Evolutionary conservation across 2,797 vertebrate species (phyloP).

Genomic region (Uromys caudimaculatus): DNA sequence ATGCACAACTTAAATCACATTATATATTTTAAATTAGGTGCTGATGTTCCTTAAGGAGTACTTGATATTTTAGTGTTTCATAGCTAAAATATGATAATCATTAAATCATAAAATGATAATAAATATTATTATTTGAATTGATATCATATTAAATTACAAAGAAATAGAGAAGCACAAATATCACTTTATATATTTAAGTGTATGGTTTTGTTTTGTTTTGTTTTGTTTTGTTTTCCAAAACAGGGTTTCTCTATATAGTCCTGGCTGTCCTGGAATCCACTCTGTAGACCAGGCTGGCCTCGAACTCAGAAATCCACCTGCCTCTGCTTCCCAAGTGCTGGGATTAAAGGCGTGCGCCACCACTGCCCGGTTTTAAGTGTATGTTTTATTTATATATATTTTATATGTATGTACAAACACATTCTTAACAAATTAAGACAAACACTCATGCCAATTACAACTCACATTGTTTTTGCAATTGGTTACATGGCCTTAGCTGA

Average conservation of each 20-base stretch:
- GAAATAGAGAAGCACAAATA: neutral
- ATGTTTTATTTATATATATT: neutral
- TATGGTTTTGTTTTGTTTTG: too few relatives aligned
- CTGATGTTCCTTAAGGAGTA: neutral
- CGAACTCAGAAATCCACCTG: too few relatives aligned
- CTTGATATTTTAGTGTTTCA: neutral
- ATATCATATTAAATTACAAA: neutral
- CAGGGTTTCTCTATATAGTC: too few relatives aligned
- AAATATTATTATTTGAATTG: neutral
- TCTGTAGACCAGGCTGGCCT: too few relatives aligned
- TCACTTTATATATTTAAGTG: neutral
- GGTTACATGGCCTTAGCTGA: neutral
- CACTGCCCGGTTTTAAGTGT: too few relatives aligned
- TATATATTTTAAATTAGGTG: neutral
- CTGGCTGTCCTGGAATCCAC: too few relatives aligned
- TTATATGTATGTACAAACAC: neutral
- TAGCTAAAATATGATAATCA: neutral
- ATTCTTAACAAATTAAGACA: neutral
- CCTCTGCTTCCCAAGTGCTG: too few relatives aligned
- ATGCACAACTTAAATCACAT: neutral
- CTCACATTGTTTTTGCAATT: neutral
- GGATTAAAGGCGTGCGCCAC: too few relatives aligned
- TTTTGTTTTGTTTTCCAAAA: too few relatives aligned
- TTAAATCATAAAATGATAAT: neutral
- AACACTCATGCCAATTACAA: neutral